Evolutionary conservation across 2,888 invertebrate species (phyloP).

Genomic region (Cryptus armator): DNA sequence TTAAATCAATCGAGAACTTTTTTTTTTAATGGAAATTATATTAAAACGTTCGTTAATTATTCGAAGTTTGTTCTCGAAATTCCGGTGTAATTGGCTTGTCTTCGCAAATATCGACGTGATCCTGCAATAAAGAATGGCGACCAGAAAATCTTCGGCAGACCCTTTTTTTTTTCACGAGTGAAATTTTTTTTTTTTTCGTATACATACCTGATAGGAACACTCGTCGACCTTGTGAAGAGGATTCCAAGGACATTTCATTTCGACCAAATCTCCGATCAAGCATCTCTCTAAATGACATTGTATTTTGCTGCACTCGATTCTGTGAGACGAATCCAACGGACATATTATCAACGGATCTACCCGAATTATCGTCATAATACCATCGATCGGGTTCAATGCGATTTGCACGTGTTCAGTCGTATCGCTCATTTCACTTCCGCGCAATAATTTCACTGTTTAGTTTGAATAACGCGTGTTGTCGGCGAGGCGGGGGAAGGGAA

Average conservation of each 20-base stretch:
- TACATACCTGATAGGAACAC: constrained; percentile 59
- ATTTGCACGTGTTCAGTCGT: background rate
- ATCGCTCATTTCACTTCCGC: background rate
- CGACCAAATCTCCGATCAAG: constrained; percentile 56
- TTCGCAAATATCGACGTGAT: constrained; percentile 50
- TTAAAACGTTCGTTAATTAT: background rate
- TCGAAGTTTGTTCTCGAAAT: background rate
- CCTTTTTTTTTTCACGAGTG: background rate
- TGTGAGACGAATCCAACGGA: constrained; percentile 56
- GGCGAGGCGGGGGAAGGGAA: background rate
- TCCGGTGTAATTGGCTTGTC: constrained; percentile 2
- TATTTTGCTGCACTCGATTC: constrained; percentile 28
- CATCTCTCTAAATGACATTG: constrained; percentile 61
- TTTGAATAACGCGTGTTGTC: background rate
- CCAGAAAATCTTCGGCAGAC: background rate
- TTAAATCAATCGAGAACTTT: background rate
- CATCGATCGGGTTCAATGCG: background rate
- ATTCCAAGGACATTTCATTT: constrained; percentile 54
- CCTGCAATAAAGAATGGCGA: constrained; percentile 39
- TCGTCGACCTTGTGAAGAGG: constrained; percentile 54
- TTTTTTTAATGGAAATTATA: background rate
- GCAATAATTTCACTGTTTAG: background rate
- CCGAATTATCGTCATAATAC: background rate
- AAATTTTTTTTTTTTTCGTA: background rate
- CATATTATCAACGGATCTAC: constrained; percentile 44